Conservation (phyloP, 2,888 invertebrate species). For the Caenorhabditis sp. region DNA sequence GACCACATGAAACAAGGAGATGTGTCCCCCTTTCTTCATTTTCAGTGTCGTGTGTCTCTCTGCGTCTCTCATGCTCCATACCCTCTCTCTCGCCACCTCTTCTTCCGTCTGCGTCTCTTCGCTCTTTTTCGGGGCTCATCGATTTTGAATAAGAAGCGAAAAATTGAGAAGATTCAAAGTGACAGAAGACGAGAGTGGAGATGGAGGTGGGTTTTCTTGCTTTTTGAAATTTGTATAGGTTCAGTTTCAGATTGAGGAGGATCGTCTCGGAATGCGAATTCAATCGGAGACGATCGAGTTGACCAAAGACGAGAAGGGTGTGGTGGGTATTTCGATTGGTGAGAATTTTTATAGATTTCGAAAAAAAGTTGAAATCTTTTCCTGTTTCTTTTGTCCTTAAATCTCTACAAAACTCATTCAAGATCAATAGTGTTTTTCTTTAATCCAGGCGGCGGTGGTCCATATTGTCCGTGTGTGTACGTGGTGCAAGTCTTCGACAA, state of each 20-base stretch:
- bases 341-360: not conserved
- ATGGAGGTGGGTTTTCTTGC: slow-evolving; percentile 21
- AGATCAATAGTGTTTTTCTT: too few relatives aligned
- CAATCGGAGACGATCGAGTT: slow-evolving; percentile 86
- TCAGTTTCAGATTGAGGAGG: slow-evolving; percentile 68
- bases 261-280: slow-evolving; percentile 73
- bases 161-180: not conserved
- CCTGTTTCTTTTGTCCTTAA: not conserved
- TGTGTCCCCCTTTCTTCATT: not conserved
- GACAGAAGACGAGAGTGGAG: not conserved
- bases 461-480: slow-evolving; percentile 96
- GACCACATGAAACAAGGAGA: too few relatives aligned
- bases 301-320: slow-evolving; percentile 92
- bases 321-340: slow-evolving; percentile 98
- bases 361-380: too few relatives aligned
- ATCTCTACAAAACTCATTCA: too few relatives aligned
- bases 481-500: slow-evolving; percentile 97
- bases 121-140: not conserved
- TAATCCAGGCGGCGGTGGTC: slow-evolving; percentile 93
- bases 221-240: not conserved
- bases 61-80: slow-evolving; percentile 20
- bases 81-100: slow-evolving; percentile 10
- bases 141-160: not conserved
- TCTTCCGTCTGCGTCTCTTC: not conserved
- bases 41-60: slow-evolving; percentile 7